Evolutionary conservation across 2,888 invertebrate genomes (phyloP), one percentile per base, ranked within the genome.

Genomic region (Subacronicta megacephala): DNA sequence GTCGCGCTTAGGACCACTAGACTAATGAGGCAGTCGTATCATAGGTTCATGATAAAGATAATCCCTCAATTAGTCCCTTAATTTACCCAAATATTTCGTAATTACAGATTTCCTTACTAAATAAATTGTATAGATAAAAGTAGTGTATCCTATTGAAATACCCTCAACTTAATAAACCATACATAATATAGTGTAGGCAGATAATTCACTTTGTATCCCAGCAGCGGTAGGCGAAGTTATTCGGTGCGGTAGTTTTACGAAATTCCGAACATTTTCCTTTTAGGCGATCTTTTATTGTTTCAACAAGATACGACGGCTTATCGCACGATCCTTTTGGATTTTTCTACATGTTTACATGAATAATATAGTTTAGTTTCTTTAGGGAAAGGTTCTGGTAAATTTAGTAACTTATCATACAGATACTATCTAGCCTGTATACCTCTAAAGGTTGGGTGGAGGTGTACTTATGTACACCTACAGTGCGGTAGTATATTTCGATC

Each of bases 161-260:
- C 31, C 45, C 44, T 18, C 15, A 31, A 37, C 20, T 20, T 23
- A 20, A 45, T 45, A 35, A 15, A 35, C 18, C 16, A 35, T 9
- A 2, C 20, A n/a, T 20, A 10, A 15, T 13, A 29, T 7, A 44
- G 29, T 46, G 40, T 45, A 54, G 35, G 52, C 16, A 64, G 45
- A 64, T 64, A 54, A 73, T 73, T 64, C 46, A 60, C 54, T 74
- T 65, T 65, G 50, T 55, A 35, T 49, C 44, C 47, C 35, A n/a
- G 7, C 18, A 26, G 55, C 52, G 31, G 47, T 33, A 29, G 9
- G 37, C 46, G 7, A 45, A 58, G 51, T 55, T 62, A 63, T 71
- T 16, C 26, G 12, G 23, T 42, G 51, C 29, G 40, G 55, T 59
- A 43, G 60, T 62, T 72, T 68, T 59, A 45, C 26, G 38, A 57